A percentile compares a stretch with the other conserved stretches of the same genome.
phyloP scores from a whole-genome alignment of 2,113 vertebrate species.

The Probosciger aterrimus region DNA sequence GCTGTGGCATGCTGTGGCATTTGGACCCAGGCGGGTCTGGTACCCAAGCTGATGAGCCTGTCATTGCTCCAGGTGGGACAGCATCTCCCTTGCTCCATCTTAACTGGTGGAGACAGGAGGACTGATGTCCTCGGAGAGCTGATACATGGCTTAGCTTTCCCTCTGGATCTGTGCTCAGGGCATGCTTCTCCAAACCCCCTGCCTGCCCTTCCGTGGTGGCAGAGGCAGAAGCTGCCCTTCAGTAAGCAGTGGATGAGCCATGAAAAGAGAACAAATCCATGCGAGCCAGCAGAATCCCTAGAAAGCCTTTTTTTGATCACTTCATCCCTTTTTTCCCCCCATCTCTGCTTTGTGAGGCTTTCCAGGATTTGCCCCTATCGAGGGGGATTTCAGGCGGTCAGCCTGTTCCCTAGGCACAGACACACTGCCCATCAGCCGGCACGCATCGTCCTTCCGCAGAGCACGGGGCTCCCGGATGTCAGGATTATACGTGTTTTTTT shows the following conservation, averaged over 20 bases:
- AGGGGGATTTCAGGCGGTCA: not conserved
- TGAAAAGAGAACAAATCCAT: not conserved
- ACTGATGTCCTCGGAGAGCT: not conserved
- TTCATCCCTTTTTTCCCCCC: not conserved
- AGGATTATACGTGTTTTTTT: not conserved
- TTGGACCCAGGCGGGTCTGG: not conserved
- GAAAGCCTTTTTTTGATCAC: not conserved
- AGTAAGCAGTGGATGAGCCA: not conserved
- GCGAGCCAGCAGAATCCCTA: not conserved
- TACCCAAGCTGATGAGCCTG: not conserved
- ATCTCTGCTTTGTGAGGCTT: not conserved
- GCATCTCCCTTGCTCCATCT: not conserved
- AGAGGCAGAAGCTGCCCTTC: not conserved
- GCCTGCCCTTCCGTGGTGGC: accelerated
- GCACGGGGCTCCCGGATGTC: not conserved
- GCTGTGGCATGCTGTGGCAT: accelerated
- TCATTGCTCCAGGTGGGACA: not conserved
- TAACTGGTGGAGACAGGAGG: not conserved
- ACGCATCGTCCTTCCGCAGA: accelerated
- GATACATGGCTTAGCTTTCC: not conserved
- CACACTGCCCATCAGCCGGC: not conserved
- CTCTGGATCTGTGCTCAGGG: not conserved
- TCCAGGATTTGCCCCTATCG: not conserved
- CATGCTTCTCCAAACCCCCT: not conserved
- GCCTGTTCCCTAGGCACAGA: not conserved